Evolutionary conservation across 2,888 invertebrate species (phyloP).

Genomic region (Mythimna vitellina): DNA sequence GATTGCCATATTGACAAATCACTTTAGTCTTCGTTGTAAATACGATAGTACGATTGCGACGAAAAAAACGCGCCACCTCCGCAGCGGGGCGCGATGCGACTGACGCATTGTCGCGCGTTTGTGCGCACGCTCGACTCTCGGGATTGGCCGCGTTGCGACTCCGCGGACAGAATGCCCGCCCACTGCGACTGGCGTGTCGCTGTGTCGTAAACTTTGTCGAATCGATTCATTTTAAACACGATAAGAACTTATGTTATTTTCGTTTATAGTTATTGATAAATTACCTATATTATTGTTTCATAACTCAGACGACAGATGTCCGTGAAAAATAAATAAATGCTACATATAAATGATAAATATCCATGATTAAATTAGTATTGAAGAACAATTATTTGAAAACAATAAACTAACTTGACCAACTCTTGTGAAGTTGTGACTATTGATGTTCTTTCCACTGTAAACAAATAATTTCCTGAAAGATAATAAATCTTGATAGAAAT

Average conservation of each 20-base stretch:
- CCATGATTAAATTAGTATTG: neutral
- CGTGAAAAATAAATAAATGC: slow-evolving; percentile 23
- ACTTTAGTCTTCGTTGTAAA: slow-evolving; percentile 55
- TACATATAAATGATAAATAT: slow-evolving; percentile 16
- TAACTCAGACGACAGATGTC: slow-evolving; percentile 15
- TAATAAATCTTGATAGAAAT: neutral
- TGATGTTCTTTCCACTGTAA: neutral
- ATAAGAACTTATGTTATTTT: slow-evolving; percentile 54
- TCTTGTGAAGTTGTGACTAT: neutral
- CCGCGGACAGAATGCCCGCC: slow-evolving; percentile 70
- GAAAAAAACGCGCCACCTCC: slow-evolving; percentile 76
- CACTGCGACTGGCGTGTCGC: slow-evolving; percentile 74
- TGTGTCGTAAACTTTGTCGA: slow-evolving; percentile 64
- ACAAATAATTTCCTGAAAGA: neutral
- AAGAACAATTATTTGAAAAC: neutral
- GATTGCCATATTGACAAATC: slow-evolving; percentile 65
- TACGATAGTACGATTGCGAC: slow-evolving; percentile 66
- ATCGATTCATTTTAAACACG: slow-evolving; percentile 61
- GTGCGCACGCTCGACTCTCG: slow-evolving; percentile 67
- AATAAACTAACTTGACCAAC: neutral
- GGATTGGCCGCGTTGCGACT: slow-evolving; percentile 70
- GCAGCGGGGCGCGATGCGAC: slow-evolving; percentile 73
- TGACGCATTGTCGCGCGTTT: slow-evolving; percentile 72
- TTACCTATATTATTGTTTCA: slow-evolving; percentile 35
- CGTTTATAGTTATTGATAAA: slow-evolving; percentile 43